These are phyloP conservation scores for Halcyon badia DNA, from an alignment of 2,797 vertebrate species.

Conservation along the genomic window DNA sequence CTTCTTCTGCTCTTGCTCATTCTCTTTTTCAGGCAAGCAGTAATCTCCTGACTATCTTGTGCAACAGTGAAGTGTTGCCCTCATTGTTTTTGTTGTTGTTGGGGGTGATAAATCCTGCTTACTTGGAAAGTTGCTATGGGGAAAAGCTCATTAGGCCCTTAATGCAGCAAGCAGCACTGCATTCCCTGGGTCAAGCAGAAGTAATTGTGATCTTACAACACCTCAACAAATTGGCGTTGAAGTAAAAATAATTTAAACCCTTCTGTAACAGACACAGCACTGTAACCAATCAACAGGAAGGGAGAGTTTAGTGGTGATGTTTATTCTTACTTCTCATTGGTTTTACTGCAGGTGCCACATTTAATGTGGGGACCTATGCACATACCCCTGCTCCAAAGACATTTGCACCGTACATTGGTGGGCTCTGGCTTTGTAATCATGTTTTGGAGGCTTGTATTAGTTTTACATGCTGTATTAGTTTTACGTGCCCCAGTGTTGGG, in stretches of 20 bases:
- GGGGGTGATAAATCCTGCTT: slow-evolving; percentile 44
- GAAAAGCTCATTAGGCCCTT: slow-evolving; percentile 51
- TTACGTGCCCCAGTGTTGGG: not conserved
- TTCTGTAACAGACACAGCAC: not conserved
- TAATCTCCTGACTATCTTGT: not conserved
- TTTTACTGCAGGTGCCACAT: not conserved
- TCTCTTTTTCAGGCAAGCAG: not conserved
- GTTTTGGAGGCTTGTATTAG: not conserved
- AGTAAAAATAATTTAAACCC: not conserved
- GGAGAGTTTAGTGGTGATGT: not conserved
- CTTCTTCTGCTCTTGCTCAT: not conserved
- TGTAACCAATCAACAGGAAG: not conserved
- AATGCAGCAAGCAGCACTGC: not conserved
- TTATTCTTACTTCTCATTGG: not conserved
- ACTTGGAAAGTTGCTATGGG: slow-evolving; percentile 48
- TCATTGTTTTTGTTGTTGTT: not conserved
- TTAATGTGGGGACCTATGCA: not conserved
- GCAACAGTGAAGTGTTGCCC: not conserved
- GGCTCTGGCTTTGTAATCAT: not conserved
- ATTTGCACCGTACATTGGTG: not conserved
- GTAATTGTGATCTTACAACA: not conserved
- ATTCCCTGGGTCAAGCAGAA: not conserved
- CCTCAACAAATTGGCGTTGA: not conserved
- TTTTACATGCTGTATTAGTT: not conserved
- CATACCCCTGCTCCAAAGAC: rapidly evolving